These are phyloP conservation scores for Heptranchias perlo DNA, from an alignment of 2,113 vertebrate genomes.

Conservation along the genomic window DNA sequence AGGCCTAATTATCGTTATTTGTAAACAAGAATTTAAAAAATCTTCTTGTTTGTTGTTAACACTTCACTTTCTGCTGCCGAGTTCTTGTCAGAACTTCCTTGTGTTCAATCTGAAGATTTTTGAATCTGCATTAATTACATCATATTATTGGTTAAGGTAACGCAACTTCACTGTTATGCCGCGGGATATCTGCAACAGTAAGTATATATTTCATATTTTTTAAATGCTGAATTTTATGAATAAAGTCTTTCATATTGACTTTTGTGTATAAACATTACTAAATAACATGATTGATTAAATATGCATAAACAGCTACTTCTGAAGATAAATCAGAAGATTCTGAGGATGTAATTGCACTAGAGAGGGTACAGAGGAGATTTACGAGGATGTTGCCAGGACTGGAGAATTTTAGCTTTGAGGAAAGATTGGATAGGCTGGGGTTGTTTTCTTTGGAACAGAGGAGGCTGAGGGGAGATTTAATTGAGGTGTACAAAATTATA, in stretches of 20 bases:
- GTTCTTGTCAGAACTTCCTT: conserved; percentile 27
- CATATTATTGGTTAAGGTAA: not conserved
- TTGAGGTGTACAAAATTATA: no score
- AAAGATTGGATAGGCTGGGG: no score
- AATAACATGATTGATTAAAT: not conserved
- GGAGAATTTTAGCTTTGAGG: no score
- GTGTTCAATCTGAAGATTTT: not conserved
- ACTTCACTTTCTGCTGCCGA: not conserved
- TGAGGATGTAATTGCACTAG: no score
- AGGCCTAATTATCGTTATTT: conserved; percentile 30
- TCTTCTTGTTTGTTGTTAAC: not conserved
- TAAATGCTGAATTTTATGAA: not conserved
- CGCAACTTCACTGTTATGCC: conserved; percentile 29
- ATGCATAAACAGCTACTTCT: not conserved
- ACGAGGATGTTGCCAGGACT: no score
- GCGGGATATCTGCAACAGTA: conserved; percentile 26
- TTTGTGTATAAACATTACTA: not conserved
- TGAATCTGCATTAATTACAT: not conserved
- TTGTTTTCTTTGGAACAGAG: no score
- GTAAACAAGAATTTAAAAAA: not conserved
- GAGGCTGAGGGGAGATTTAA: no score
- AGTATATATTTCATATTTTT: not conserved
- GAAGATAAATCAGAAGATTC: no score
- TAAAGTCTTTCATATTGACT: not conserved
- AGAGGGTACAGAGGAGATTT: no score